Evolutionary conservation across 2,888 invertebrate genomes (phyloP).

Genomic region (Volucella inflata): DNA sequence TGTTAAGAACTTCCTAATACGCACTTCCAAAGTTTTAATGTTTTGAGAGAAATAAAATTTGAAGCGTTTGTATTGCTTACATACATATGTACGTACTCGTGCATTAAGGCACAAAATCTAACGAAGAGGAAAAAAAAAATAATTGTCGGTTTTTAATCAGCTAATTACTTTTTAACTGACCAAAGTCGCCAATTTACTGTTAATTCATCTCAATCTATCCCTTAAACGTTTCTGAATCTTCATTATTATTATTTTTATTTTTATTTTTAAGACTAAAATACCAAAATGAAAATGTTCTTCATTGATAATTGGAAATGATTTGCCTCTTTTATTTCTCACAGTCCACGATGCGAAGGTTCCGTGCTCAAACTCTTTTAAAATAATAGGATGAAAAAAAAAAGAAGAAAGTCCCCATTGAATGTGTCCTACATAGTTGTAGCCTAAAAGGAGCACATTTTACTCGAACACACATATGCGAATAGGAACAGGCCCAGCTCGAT

Average conservation of each 20-base stretch:
- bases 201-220: conserved; percentile 14
- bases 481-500: conserved; percentile 22
- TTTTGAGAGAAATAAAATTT: no score
- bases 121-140: no score
- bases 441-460: conserved; percentile 49
- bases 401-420: conserved; percentile 33
- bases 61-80: no score
- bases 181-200: no score
- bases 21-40: no score
- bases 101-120: no score
- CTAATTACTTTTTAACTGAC: no score
- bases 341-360: not conserved
- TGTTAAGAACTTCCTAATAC: no score
- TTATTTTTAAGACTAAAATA: conserved; percentile 15
- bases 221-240: conserved; percentile 40
- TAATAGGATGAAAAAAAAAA: not conserved
- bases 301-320: conserved; percentile 25
- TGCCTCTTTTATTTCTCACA: conserved; percentile 3
- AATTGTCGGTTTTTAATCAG: no score
- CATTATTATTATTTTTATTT: no score
- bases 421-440: conserved; percentile 54
- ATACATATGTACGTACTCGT: no score
- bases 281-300: not conserved
- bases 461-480: conserved; percentile 41
- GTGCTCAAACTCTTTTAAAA: conserved; percentile 38